phyloP scores from a whole-genome alignment of 2,797 vertebrate species.

The Rhadinocentrus ornatus region DNA sequence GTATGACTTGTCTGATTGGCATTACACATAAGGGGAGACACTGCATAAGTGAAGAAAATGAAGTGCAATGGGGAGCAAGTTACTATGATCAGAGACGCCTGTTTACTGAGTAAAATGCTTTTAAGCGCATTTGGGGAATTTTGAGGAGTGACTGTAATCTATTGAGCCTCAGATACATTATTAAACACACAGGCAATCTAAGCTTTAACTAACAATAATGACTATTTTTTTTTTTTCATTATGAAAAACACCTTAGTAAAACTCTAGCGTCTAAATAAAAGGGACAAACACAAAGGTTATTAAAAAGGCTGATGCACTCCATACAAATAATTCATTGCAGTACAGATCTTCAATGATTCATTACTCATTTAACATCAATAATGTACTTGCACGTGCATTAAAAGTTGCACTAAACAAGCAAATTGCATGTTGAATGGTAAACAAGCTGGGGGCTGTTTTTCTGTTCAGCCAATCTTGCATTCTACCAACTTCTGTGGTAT shows the following conservation, averaged over 20 bases:
- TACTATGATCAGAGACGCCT: conserved; percentile 13
- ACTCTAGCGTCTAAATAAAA: conserved; percentile 14
- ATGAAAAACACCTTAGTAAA: conserved; percentile 46
- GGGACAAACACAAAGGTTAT: not conserved
- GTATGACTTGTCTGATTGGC: conserved; percentile 5
- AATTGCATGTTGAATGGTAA: conserved; percentile 1
- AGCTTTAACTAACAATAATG: conserved; percentile 37
- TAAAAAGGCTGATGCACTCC: conserved; percentile 6
- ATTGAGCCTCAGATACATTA: conserved; percentile 22
- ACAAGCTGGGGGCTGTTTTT: conserved; percentile 7
- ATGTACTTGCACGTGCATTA: conserved; percentile 5
- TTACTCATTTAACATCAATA: conserved; percentile 17
- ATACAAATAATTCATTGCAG: conserved; percentile 44
- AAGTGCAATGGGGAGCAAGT: conserved; percentile 8
- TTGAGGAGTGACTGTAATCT: conserved; percentile 23
- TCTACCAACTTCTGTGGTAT: not conserved
- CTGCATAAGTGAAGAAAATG: conserved; percentile 13
- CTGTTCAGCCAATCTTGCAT: not conserved
- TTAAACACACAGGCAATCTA: conserved; percentile 25
- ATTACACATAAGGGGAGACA: conserved; percentile 17
- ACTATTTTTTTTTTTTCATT: conserved; percentile 36
- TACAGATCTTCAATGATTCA: conserved; percentile 20
- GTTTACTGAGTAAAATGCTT: conserved; percentile 8
- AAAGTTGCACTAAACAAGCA: conserved; percentile 19
- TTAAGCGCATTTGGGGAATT: conserved; percentile 27